phyloP scores from a whole-genome alignment of 2,797 vertebrate species.

The Meriones psammophilus region DNA sequence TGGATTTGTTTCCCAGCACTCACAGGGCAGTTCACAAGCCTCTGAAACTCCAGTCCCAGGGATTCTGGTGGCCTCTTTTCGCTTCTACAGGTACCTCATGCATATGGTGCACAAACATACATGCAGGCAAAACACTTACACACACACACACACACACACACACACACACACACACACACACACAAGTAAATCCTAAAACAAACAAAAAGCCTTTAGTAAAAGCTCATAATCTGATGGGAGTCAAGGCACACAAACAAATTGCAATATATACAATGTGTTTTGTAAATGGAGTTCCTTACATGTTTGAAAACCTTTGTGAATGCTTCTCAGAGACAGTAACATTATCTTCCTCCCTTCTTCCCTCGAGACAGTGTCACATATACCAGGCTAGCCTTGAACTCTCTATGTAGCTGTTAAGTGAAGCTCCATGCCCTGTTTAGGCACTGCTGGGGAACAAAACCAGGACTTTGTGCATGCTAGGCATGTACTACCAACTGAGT shows the following conservation, averaged over 20 bases:
- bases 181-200: not conserved
- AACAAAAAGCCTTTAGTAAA: not conserved
- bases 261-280: not conserved
- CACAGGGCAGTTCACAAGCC: not conserved
- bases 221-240: constrained; percentile 13
- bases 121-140: not conserved
- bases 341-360: not conserved
- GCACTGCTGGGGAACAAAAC: not conserved
- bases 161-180: not conserved
- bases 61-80: not conserved
- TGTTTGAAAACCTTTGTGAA: not conserved
- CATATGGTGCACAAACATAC: not conserved
- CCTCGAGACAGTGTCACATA: not conserved
- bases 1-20: not conserved
- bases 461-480: not conserved
- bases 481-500: not conserved
- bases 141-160: not conserved
- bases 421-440: not conserved
- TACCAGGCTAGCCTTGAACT: not conserved
- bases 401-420: not conserved
- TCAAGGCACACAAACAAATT: not conserved
- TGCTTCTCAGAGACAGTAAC: not conserved
- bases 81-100: not conserved
- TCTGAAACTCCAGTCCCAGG: not conserved
- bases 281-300: not conserved